These are phyloP conservation scores for Microdon myrmicae DNA, from an alignment of 2,888 invertebrate species.

Conservation along the genomic window DNA sequence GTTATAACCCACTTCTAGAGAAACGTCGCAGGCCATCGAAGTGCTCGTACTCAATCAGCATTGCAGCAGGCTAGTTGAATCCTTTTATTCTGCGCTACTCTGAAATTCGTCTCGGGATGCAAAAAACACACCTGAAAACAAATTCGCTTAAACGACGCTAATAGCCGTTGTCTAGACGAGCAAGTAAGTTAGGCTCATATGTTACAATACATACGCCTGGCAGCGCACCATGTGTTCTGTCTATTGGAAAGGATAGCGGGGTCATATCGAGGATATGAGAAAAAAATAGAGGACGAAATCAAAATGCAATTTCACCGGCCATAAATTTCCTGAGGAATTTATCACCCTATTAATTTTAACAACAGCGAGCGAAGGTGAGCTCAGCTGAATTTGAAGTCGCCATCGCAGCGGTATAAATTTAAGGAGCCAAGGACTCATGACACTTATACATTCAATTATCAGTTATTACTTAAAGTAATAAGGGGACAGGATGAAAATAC, in stretches of 20 bases:
- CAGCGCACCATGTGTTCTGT: not conserved
- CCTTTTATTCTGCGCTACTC: slow-evolving; percentile 18
- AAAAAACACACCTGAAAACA: slow-evolving; percentile 24
- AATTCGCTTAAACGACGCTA: slow-evolving; percentile 34
- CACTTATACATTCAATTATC: too few relatives aligned
- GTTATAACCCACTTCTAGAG: slow-evolving; percentile 18
- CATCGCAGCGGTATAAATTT: slow-evolving; percentile 16
- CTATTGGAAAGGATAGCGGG: slow-evolving; percentile 2
- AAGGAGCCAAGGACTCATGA: too few relatives aligned
- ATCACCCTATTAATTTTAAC: slow-evolving; percentile 52
- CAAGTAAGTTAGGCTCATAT: slow-evolving; percentile 19
- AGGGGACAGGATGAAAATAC: too few relatives aligned
- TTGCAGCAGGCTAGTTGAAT: slow-evolving; percentile 36
- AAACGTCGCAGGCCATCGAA: slow-evolving; percentile 7
- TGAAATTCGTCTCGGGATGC: not conserved
- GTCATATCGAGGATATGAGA: not conserved
- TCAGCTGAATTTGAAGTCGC: slow-evolving; percentile 30
- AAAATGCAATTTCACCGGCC: slow-evolving; percentile 50
- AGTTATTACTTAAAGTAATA: too few relatives aligned
- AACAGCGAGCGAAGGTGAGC: slow-evolving; percentile 37
- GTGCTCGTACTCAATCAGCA: slow-evolving; percentile 38
- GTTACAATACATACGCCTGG: slow-evolving; percentile 20
- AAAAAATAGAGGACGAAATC: slow-evolving; percentile 29
- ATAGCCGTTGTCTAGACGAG: slow-evolving; percentile 40
- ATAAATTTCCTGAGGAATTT: slow-evolving; percentile 48